Evolutionary conservation across 1,140 invertebrate genomes (phyloP).

Genomic region (Gonatopus flavifemur): DNA sequence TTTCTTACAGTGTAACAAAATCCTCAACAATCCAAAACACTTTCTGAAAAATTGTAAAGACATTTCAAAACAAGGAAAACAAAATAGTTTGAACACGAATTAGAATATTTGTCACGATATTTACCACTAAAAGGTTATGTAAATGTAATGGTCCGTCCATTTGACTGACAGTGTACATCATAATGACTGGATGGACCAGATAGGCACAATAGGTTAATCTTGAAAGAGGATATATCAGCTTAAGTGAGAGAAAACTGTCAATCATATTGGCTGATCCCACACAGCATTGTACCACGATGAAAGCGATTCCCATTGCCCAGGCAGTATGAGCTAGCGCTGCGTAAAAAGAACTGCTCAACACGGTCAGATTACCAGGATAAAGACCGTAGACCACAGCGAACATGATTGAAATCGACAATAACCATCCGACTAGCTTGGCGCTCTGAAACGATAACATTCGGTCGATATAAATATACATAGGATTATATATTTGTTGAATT

Average conservation of each 20-base stretch:
- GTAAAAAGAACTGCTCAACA: constrained; percentile 63
- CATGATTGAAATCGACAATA: constrained; percentile 62
- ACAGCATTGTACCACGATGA: constrained; percentile 80
- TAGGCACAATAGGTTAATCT: constrained; percentile 89
- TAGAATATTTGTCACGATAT: too few species aligned
- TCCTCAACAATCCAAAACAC: too few species aligned
- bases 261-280: constrained; percentile 73
- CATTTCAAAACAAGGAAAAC: too few species aligned
- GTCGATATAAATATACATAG: too few species aligned
- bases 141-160: constrained; percentile 78
- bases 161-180: constrained; percentile 74
- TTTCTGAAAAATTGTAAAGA: too few species aligned
- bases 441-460: constrained; percentile 31
- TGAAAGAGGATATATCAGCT: constrained; percentile 79
- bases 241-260: constrained; percentile 76
- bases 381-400: constrained; percentile 75
- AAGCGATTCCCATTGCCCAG: constrained; percentile 75
- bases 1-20: too few species aligned
- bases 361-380: constrained; percentile 68
- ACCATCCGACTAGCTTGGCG: constrained; percentile 61
- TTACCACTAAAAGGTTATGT: constrained; percentile 71
- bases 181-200: constrained; percentile 83
- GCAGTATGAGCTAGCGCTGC: constrained; percentile 66
- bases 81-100: too few species aligned
- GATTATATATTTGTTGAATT: too few species aligned